Percentiles rank a stretch among this genome's conserved stretches.
Evolutionary conservation across 2,888 invertebrate genomes (phyloP).

Genomic region (Temnothorax unifasciatus): DNA sequence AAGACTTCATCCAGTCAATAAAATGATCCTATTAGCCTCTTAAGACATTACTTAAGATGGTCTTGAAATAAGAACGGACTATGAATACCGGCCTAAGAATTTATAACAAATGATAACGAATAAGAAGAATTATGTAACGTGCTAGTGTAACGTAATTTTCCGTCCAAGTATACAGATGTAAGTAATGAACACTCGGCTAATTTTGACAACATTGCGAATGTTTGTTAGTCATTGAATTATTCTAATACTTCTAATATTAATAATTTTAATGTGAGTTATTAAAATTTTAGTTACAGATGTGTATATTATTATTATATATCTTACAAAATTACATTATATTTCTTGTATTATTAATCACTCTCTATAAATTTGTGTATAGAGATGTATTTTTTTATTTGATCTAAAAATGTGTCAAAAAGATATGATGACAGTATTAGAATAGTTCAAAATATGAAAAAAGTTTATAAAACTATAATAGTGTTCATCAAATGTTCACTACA

Average conservation of each 20-base stretch:
- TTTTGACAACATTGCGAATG: conserved; percentile 38
- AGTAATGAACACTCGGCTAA: conserved; percentile 34
- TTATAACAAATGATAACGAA: conserved; percentile 10
- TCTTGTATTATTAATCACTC: not conserved
- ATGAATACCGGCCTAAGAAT: not conserved
- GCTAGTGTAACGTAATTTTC: conserved; percentile 71
- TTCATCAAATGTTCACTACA: too few species aligned
- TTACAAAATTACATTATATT: conserved; percentile 6
- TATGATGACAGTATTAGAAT: too few species aligned
- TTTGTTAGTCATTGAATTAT: conserved; percentile 36
- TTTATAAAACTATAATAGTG: too few species aligned
- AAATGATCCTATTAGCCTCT: too few species aligned
- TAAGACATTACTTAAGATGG: too few species aligned
- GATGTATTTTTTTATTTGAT: too few species aligned
- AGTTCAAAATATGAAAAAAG: too few species aligned
- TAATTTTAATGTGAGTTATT: conserved; percentile 2
- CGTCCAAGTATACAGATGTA: conserved; percentile 77
- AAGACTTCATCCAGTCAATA: too few species aligned
- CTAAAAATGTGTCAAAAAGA: too few species aligned
- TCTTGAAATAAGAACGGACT: too few species aligned
- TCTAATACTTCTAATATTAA: conserved; percentile 12
- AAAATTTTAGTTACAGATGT: not conserved
- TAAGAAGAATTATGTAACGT: conserved; percentile 19
- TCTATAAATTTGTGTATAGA: too few species aligned
- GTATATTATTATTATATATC: not conserved